Evolutionary conservation across 2,113 vertebrate genomes (phyloP).

Genomic region (Stictonetta naevosa): DNA sequence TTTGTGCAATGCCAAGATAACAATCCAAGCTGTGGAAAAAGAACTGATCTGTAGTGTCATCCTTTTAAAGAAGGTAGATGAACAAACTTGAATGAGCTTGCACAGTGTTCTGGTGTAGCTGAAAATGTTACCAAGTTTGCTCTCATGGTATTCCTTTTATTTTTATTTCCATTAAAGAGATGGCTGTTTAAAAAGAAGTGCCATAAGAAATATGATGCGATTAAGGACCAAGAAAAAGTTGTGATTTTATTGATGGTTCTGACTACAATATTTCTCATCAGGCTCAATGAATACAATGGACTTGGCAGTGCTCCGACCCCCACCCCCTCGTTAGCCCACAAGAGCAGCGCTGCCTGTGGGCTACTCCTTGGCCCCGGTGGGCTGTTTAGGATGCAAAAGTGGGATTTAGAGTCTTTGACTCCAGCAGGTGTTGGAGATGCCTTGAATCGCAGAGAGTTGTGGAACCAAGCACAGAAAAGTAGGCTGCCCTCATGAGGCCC

Average conservation of each 20-base stretch:
- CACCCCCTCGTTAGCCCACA: not conserved
- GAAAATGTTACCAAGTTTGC: not conserved
- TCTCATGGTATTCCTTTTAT: not conserved
- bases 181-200: not conserved
- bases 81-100: not conserved
- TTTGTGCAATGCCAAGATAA: not conserved
- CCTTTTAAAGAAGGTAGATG: not conserved
- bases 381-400: rapidly evolving
- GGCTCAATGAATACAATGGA: not conserved
- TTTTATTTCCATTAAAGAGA: not conserved
- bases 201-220: not conserved
- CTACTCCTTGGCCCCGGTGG: not conserved
- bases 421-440: rapidly evolving
- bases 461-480: not conserved
- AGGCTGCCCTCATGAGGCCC: not conserved
- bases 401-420: not conserved
- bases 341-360: not conserved
- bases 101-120: not conserved
- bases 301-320: not conserved
- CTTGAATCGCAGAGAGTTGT: not conserved
- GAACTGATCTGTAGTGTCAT: not conserved
- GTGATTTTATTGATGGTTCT: not conserved
- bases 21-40: not conserved
- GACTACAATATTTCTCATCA: not conserved
- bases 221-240: not conserved